These are phyloP conservation scores for human (Homo sapiens) DNA, from an alignment of 2,113 vertebrate genomes.

Conservation along the genomic window DNA sequence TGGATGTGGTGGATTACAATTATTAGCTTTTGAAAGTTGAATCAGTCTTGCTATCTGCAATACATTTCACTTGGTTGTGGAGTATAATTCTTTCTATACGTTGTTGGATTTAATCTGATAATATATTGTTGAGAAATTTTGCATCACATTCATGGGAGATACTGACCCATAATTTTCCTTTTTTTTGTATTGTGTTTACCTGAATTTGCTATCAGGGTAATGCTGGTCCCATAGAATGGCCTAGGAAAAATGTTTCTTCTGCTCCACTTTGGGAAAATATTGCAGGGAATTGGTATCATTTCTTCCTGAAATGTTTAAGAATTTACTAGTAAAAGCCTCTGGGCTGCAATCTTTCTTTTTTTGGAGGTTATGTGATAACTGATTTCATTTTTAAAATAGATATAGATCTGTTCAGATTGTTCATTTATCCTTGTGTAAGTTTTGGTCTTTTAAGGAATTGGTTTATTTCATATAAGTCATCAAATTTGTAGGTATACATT, in stretches of 20 bases:
- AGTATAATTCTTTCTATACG: neutral
- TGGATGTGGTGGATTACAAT: neutral
- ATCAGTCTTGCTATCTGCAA: neutral
- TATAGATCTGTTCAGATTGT: neutral
- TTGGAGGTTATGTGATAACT: neutral
- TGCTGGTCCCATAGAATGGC: neutral
- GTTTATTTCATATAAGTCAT: neutral
- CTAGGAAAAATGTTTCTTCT: neutral
- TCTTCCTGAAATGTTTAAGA: neutral
- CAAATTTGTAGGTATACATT: neutral
- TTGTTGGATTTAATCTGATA: neutral
- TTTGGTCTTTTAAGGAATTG: neutral
- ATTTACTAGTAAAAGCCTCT: neutral
- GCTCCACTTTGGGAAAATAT: neutral
- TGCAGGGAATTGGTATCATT: neutral
- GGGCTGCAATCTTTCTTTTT: neutral
- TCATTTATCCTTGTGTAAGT: neutral
- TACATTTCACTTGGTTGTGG: neutral
- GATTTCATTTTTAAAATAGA: neutral
- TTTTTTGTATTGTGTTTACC: neutral
- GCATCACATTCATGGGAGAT: neutral
- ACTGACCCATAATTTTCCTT: neutral
- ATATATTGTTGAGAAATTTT: neutral
- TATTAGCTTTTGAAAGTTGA: neutral
- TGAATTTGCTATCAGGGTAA: neutral